Base-by-base conservation (phyloP, 2,113 vertebrate species). In the Macquaria ambigua region DNA sequence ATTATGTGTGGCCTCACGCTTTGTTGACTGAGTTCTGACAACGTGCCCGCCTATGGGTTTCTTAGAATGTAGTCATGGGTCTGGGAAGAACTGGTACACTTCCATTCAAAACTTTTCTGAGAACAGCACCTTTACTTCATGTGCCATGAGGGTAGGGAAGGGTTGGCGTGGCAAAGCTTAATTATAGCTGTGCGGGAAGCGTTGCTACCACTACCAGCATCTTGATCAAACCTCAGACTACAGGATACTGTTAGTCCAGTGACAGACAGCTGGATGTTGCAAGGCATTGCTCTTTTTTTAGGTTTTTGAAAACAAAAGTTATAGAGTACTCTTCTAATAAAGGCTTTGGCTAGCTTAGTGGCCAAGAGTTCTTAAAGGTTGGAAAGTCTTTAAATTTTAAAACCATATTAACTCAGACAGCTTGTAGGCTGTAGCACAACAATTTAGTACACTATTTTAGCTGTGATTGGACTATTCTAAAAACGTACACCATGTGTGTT, bases 11-110 rank as follows among this genome's bases (percentile, higher is more conserved):
- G 67, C 76, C 70, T 58, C 34, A 10, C 9, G 76, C 81, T 87
- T 84, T 87, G 84, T 76, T 77, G 74, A 81, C 78, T 50, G 59
- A 61, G 79, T 83, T 81, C 73, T 87, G 83, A 85, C 55, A 70
- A 82, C 18, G 11, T 41, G 39, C 28, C 53, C 4, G 12, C 74
- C 84, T 15, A 20, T 62, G 37, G 28, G 23, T 75, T 93, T 91
- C 88, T 78, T 9, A 74, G 83, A 92, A 93, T 48, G 23, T 8
- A 14, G 39, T 18, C 59, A 21, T 14, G 7, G 56, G 69, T 52
- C 6, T 0, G 31, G 58, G 48, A 86, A 64, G 41, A 25, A 52
- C 34, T 50, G 34, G 63, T 69, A 23, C 28, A 63, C 1, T 16
- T 59, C 62, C 23, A 58, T 58, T 74, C 59, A 85, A 81, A 66